phyloP scores from a whole-genome alignment of 2,888 invertebrate species.

The Agrochola lychnidis region DNA sequence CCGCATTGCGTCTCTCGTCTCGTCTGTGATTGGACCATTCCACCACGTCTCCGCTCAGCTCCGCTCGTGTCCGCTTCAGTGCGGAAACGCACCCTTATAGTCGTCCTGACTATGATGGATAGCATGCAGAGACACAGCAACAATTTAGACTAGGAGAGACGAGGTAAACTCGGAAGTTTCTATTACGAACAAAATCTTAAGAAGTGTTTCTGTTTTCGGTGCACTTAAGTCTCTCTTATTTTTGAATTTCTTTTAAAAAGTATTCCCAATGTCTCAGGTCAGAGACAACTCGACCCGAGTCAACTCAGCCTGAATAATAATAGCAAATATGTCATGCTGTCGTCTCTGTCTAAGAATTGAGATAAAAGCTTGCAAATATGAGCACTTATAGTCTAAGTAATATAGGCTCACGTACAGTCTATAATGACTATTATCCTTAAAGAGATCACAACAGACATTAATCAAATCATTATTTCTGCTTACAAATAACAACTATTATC shows the following conservation, averaged over 20 bases:
- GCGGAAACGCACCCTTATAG: neutral
- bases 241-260: too few species aligned
- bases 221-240: neutral
- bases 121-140: neutral
- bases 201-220: neutral
- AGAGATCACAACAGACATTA: constrained; percentile 8
- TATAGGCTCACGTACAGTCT: too few species aligned
- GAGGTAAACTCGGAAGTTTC: neutral
- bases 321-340: too few species aligned
- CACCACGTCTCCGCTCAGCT: too few species aligned
- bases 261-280: too few species aligned
- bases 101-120: constrained; percentile 1
- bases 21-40: too few species aligned
- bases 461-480: constrained; percentile 33
- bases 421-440: neutral
- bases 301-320: too few species aligned
- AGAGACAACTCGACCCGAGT: too few species aligned
- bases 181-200: neutral
- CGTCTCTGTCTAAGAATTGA: too few species aligned
- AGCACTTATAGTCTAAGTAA: neutral
- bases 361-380: too few species aligned
- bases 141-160: neutral
- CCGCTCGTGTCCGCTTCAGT: too few species aligned
- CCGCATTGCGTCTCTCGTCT: too few species aligned
- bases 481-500: constrained; percentile 30